A percentile compares a stretch with the other conserved stretches of the same genome.
These are phyloP conservation scores for Molorchus minor DNA, from an alignment of 2,888 invertebrate genomes.

Conservation along the genomic window DNA sequence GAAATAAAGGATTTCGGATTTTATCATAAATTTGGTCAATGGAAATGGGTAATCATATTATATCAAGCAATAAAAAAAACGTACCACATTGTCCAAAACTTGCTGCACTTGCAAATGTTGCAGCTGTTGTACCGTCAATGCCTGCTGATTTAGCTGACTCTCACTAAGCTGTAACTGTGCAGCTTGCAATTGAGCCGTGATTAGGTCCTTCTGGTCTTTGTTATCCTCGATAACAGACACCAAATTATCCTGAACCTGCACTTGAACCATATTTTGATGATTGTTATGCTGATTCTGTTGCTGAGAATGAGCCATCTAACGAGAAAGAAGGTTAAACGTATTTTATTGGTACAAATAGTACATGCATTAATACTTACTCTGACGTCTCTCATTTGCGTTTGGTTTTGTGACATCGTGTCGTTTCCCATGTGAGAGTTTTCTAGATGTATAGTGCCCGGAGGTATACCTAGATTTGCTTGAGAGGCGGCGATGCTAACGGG, in stretches of 20 bases:
- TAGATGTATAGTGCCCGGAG: slow-evolving; percentile 59
- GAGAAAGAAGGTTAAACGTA: too few species aligned
- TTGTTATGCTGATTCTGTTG: slow-evolving; percentile 57
- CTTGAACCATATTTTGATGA: slow-evolving; percentile 61
- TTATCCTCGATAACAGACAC: slow-evolving; percentile 62
- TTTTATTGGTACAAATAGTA: background rate
- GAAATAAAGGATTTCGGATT: too few species aligned
- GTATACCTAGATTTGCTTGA: slow-evolving; percentile 59
- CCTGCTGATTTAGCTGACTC: slow-evolving; percentile 63
- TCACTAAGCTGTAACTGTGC: slow-evolving; percentile 67
- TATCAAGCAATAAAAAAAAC: too few species aligned
- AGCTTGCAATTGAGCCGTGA: slow-evolving; percentile 57
- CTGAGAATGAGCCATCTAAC: slow-evolving; percentile 42
- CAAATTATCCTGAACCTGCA: slow-evolving; percentile 62
- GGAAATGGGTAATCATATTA: too few species aligned
- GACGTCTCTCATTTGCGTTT: slow-evolving; percentile 48
- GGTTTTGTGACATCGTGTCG: slow-evolving; percentile 43
- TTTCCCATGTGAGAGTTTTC: slow-evolving; percentile 52
- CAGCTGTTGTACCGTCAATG: slow-evolving; percentile 58
- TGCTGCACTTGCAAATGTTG: slow-evolving; percentile 67
- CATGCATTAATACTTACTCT: slow-evolving; percentile 43
- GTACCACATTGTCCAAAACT: slow-evolving; percentile 63
- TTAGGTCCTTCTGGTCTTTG: slow-evolving; percentile 60
- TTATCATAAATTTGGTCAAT: too few species aligned
- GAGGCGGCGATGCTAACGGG: slow-evolving; percentile 60